Evolutionary conservation across 2,113 vertebrate genomes (phyloP).

Genomic region (Orycteropus afer): DNA sequence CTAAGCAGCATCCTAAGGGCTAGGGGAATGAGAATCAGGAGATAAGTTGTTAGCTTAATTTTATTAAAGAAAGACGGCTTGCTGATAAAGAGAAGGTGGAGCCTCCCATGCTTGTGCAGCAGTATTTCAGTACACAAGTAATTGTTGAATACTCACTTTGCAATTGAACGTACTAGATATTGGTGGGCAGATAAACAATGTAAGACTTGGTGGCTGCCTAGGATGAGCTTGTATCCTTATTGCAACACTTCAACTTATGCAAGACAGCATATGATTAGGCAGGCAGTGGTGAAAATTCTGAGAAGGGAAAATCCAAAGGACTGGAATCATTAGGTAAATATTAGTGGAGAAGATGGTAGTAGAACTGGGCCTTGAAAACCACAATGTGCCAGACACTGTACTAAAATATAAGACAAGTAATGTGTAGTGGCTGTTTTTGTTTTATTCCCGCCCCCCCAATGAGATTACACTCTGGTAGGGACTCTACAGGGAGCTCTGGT

Average conservation of each 20-base stretch:
- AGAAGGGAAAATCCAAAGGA: neutral
- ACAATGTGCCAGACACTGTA: neutral
- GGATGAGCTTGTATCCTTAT: neutral
- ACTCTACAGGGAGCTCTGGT: too few relatives aligned
- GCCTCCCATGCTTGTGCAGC: neutral
- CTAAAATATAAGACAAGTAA: neutral
- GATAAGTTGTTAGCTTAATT: neutral
- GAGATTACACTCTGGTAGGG: neutral
- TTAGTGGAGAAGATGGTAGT: neutral
- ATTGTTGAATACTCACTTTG: neutral
- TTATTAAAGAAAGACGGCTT: neutral
- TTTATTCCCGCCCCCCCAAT: neutral
- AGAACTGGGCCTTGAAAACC: conserved; percentile 30
- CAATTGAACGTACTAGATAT: neutral
- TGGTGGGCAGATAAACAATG: neutral
- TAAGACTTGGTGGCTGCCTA: neutral
- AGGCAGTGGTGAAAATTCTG: neutral
- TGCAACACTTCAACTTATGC: neutral
- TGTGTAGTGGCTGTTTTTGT: neutral
- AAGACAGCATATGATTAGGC: neutral
- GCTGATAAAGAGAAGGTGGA: neutral
- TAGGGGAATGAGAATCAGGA: neutral
- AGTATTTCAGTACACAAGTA: neutral
- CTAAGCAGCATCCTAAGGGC: neutral
- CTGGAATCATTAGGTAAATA: neutral